phyloP scores from a whole-genome alignment of 2,113 vertebrate genomes.

The Thomomys bottae region DNA sequence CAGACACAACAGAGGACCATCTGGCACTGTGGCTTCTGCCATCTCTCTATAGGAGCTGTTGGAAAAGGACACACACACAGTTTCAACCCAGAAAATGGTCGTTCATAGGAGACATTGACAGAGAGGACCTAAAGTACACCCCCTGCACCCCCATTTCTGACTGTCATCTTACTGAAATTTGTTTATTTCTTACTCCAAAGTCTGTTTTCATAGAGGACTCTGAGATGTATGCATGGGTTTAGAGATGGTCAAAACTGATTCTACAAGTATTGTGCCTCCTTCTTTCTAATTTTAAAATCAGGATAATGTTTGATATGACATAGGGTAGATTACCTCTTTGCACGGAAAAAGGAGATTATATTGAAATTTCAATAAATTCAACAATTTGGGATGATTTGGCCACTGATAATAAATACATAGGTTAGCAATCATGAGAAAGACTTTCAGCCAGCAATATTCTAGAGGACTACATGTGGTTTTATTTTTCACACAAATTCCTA shows the following conservation, averaged over 20 bases:
- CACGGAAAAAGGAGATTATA: background rate
- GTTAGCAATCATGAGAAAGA: background rate
- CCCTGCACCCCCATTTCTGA: background rate
- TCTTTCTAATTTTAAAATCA: conserved; percentile 34
- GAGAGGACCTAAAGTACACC: background rate
- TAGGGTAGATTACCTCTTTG: background rate
- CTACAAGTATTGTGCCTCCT: background rate
- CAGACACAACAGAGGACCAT: conserved; percentile 12
- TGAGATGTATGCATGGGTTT: background rate
- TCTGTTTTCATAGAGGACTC: background rate
- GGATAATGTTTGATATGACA: background rate
- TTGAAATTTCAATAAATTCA: background rate
- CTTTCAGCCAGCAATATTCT: background rate
- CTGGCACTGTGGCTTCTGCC: conserved; percentile 37
- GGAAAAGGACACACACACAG: background rate
- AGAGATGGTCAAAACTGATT: background rate
- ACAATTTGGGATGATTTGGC: background rate
- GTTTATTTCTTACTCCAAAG: background rate
- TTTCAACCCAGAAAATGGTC: background rate
- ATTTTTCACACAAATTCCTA: background rate
- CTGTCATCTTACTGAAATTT: background rate
- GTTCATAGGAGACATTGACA: background rate
- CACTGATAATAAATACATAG: background rate
- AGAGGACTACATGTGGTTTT: background rate
- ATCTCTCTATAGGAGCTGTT: conserved; percentile 50